A percentile compares a stretch with the other conserved stretches of the same genome.
Evolutionary conservation across 2,888 invertebrate species (phyloP).

Genomic region (Troilus luridus): DNA sequence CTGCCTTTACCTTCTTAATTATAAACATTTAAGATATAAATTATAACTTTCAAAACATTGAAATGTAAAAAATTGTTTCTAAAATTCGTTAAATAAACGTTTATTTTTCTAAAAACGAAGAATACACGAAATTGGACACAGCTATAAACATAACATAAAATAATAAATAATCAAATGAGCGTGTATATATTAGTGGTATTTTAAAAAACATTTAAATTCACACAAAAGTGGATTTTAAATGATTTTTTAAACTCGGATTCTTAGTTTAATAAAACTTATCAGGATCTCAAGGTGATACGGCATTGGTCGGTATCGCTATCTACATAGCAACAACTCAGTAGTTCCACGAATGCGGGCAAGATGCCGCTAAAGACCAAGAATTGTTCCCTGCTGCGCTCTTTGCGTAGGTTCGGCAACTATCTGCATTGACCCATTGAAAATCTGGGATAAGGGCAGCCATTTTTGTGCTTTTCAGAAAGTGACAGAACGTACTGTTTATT

Average conservation of each 20-base stretch:
- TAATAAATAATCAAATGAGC: neutral
- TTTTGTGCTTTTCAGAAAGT: constrained; percentile 66
- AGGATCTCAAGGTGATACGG: neutral
- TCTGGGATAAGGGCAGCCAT: constrained; percentile 67
- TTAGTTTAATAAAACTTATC: neutral
- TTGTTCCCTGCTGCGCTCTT: constrained; percentile 63
- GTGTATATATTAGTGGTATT: neutral
- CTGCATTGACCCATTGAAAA: constrained; percentile 67
- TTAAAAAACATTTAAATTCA: neutral
- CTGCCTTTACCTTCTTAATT: neutral
- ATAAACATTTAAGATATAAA: neutral
- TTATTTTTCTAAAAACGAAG: neutral
- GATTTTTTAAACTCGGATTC: neutral
- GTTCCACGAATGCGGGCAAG: neutral
- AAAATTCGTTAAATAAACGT: neutral
- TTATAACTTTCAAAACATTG: neutral
- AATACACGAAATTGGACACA: neutral
- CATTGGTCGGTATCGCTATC: constrained; percentile 31
- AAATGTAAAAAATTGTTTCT: neutral
- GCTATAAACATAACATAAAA: neutral
- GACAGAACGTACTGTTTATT: constrained; percentile 60
- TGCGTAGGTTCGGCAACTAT: constrained; percentile 64
- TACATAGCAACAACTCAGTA: neutral
- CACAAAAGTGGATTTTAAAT: neutral
- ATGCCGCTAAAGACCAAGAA: constrained; percentile 40